Evolutionary conservation across 2,113 vertebrate species (phyloP), one percentile per base, ranked within the genome.

Genomic region (Lucifuga dentata): DNA sequence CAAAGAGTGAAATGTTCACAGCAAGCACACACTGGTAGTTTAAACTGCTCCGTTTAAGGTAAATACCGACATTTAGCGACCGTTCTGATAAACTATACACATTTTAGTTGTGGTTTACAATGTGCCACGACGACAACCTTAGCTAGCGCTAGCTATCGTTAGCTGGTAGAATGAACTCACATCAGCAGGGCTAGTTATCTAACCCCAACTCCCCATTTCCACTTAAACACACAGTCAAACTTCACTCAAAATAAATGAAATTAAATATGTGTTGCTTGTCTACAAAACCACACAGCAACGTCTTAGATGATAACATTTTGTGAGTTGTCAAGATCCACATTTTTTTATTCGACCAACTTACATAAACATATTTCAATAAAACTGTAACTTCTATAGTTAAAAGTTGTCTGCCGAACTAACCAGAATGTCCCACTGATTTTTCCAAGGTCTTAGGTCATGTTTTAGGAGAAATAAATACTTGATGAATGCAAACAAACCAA

Each of bases 91-190:
- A 66, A 16, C 5, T 48, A 36, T 23, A 5, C 49, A 40, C 48
- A 44, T 61, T 36, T 26, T 20, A 11, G 56, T 19, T 62, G 29
- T 49, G 24, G 32, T 74, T 66, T 40, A 3, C 6, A 3, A 13
- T 19, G 21, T 84, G 76, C 86, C 87, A 89, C 83, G 85, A 82
- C 60, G 40, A 32, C 72, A 84, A 5, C n/a, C 26, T 29, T 29
- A 29, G 26, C 26, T 29, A 29, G 7, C 26, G 61, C 21, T 40
- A 16, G 59, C 66, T 76, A 60, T 57, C 26, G 1, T 51, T 49
- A 62, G 72, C 81, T 8, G 20, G 2, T 9, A 4, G 1, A 12
- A 39, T 29, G 26, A 3, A 7, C 26, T 29, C 7, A 29, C 26
- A 5, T 29, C 26, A 29, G 26, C 26, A 3, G 26, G 26, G 3